Evolutionary conservation across 2,888 invertebrate genomes (phyloP).

Genomic region (Hirtodrosophila trivittata): DNA sequence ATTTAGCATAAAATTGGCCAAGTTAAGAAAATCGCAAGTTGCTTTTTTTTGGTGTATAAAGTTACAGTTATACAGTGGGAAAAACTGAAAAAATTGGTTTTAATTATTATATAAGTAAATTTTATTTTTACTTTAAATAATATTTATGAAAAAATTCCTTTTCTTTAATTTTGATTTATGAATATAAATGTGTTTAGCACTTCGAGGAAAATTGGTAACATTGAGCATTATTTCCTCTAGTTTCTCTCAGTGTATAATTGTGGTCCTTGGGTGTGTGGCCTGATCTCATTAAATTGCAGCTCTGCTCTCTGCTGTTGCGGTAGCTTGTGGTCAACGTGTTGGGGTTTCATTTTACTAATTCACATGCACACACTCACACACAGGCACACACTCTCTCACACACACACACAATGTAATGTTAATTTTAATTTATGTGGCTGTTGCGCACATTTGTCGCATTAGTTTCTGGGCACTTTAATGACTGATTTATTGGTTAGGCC

Average conservation of each 20-base stretch:
- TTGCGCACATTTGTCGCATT: constrained; percentile 74
- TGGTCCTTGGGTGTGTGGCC: constrained; percentile 11
- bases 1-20: constrained; percentile 50
- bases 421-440: constrained; percentile 78
- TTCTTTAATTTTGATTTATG: no score
- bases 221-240: no score
- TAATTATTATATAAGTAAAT: no score
- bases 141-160: no score
- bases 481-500: constrained; percentile 73
- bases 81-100: no score
- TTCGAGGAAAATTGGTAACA: no score
- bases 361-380: constrained; percentile 57
- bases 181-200: no score
- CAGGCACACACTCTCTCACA: constrained; percentile 16
- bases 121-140: no score
- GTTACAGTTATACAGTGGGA: no score
- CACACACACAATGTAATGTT: constrained; percentile 53
- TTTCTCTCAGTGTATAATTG: constrained; percentile 1
- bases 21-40: constrained; percentile 15
- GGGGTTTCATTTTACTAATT: constrained; percentile 76
- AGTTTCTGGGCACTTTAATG: constrained; percentile 74
- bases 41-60: background rate
- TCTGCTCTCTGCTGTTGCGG: constrained; percentile 57
- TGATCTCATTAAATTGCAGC: constrained; percentile 68
- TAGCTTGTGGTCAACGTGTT: constrained; percentile 71